Percentiles rank a stretch among this genome's conserved stretches.
These are phyloP conservation scores for Dolichallabes microphthalmus DNA, from an alignment of 2,113 vertebrate genomes.

Conservation along the genomic window DNA sequence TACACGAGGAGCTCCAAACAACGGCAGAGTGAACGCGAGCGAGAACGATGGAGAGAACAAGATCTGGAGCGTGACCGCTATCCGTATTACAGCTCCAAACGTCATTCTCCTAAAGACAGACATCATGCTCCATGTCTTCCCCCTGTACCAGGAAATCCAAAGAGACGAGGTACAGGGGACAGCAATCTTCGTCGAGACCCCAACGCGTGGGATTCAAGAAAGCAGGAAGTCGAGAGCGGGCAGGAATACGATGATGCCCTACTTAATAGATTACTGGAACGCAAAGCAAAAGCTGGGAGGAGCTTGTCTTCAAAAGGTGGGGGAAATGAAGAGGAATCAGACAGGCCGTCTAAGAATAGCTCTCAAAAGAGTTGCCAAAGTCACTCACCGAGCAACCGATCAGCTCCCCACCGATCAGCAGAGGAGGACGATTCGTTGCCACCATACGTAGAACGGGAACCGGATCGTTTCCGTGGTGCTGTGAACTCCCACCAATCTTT, in stretches of 20 bases:
- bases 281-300: constrained; percentile 72
- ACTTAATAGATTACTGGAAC: constrained; percentile 81
- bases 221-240: constrained; percentile 64
- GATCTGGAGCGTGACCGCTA: constrained; percentile 23
- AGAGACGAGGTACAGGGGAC: constrained; percentile 75
- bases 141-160: constrained; percentile 75
- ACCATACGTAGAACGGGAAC: constrained; percentile 78
- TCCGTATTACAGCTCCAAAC: constrained; percentile 39
- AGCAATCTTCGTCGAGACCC: constrained; percentile 55
- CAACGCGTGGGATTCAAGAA: constrained; percentile 65
- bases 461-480: constrained; percentile 69
- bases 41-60: constrained; percentile 61
- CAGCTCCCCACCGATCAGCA: constrained; percentile 60
- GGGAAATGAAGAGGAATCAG: constrained; percentile 68
- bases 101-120: constrained; percentile 57
- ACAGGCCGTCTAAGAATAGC: constrained; percentile 82
- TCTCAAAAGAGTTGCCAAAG: constrained; percentile 72
- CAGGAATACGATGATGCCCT: constrained; percentile 82
- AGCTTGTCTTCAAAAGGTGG: constrained; percentile 41
- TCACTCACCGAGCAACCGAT: constrained; percentile 63
- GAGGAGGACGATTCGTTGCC: constrained; percentile 74
- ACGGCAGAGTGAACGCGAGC: constrained; percentile 60
- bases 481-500: constrained; percentile 64
- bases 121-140: constrained; percentile 75
- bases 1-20: constrained; percentile 60